Base-by-base conservation (phyloP, 2,888 invertebrate genomes). In the Pristionchus entomophagus region DNA sequence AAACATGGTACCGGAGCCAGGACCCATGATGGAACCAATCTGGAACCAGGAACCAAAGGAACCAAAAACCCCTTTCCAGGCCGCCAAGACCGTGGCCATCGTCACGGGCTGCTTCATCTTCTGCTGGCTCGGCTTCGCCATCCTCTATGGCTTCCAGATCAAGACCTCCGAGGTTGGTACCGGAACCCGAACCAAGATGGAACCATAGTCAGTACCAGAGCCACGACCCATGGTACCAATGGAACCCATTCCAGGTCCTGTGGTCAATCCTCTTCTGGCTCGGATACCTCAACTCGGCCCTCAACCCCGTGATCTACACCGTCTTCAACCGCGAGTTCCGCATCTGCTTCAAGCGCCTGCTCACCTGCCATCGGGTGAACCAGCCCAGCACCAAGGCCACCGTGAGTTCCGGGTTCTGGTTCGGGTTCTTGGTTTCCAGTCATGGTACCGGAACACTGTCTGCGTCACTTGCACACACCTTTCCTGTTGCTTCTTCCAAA, bases 31-130 rank as follows among this genome's bases (percentile, higher is more conserved):
- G n/a, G n/a, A n/a, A n/a, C n/a, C n/a, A n/a, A n/a, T n/a, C n/a
- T n/a, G n/a, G n/a, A n/a, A n/a, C n/a, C n/a, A n/a, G n/a, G n/a
- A n/a, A n/a, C n/a, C n/a, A n/a, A n/a, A n/a, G n/a, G n/a, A n/a
- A 73, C 49, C 14, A 29, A n/a, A 12, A 10, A 10, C 8, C 14
- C n/a, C 32, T 2, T 26, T 56, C 29, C 80, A 90, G 83, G 89
- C 89, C 41, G 89, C 90, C 65, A 91, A 91, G 86, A 92, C 91
- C 14, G 92, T 93, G 53, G 93, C 97, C 87, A 97, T 99, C 89
- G 98, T 99, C 89, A 98, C 99, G 5, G 98, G 98, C 0, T 97
- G 97, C 77, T 99, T 99, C 94, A 97, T 98, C 86, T 95, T 96
- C 93, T 99, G 98, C 94, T 99, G 98, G 98, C 95, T 97, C 86